phyloP scores from a whole-genome alignment of 2,113 vertebrate species.

The Tylochromis polylepis region DNA sequence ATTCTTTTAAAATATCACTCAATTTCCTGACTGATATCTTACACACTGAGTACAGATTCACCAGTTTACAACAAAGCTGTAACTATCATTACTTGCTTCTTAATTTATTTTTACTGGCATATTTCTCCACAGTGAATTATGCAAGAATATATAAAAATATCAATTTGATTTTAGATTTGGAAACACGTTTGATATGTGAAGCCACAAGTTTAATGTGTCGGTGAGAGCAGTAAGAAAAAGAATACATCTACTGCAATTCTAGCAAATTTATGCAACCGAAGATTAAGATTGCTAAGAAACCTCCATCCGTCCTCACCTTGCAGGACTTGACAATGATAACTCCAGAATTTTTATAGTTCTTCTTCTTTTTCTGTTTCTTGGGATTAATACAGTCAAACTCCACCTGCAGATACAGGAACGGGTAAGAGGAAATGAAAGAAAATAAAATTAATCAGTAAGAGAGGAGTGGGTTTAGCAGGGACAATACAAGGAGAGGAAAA shows the following conservation, averaged over 20 bases:
- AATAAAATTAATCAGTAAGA: neutral
- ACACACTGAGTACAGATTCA: neutral
- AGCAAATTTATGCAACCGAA: neutral
- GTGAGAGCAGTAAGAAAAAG: neutral
- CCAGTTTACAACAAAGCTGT: neutral
- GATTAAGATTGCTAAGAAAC: neutral
- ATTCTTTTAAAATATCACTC: neutral
- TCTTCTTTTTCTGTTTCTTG: slow-evolving; percentile 98
- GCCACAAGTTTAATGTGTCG: neutral
- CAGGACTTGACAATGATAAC: slow-evolving; percentile 89
- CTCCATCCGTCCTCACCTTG: slow-evolving; percentile 75
- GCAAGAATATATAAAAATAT: neutral
- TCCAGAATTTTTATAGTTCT: slow-evolving; percentile 95
- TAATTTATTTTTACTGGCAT: neutral
- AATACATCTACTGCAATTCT: neutral
- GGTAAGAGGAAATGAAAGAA: neutral
- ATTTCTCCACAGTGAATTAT: neutral
- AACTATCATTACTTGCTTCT: neutral
- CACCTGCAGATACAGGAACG: slow-evolving; percentile 71
- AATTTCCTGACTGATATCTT: neutral
- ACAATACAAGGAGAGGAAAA: neutral
- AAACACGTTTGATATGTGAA: neutral
- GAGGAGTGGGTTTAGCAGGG: neutral
- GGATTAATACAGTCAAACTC: slow-evolving; percentile 97
- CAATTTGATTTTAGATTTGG: neutral